phyloP scores from a whole-genome alignment of 2,113 vertebrate species.

The Brachyistius frenatus region DNA sequence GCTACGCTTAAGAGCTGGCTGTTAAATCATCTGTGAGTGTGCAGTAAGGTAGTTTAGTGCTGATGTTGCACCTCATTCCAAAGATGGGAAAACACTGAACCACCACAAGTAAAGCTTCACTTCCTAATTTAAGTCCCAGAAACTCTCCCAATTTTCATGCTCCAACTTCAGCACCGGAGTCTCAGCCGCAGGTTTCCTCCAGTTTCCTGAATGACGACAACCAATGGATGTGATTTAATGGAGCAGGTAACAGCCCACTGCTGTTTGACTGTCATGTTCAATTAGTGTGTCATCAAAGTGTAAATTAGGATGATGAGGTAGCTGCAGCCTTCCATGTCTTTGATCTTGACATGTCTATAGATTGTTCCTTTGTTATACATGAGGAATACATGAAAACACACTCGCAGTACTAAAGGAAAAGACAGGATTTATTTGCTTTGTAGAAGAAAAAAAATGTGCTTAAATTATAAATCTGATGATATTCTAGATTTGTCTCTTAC shows the following conservation, averaged over 20 bases:
- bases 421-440: conserved; percentile 1
- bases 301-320: conserved; percentile 23
- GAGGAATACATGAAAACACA: not conserved
- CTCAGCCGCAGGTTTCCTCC: not conserved
- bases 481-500: too few relatives aligned
- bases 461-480: too few relatives aligned
- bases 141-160: conserved; percentile 15
- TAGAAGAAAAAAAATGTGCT: too few relatives aligned
- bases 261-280: conserved; percentile 28
- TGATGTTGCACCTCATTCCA: conserved; percentile 76
- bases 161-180: conserved; percentile 17
- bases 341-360: conserved; percentile 9
- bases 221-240: conserved; percentile 11
- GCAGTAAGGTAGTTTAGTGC: conserved; percentile 71
- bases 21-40: conserved; percentile 77
- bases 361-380: conserved; percentile 13
- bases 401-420: not conserved
- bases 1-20: conserved; percentile 70
- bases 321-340: conserved; percentile 3
- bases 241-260: conserved; percentile 7
- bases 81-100: conserved; percentile 66
- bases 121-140: conserved; percentile 41
- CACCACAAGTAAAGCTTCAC: conserved; percentile 47
- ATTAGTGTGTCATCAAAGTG: conserved; percentile 37
- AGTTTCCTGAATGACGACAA: conserved; percentile 8